These are phyloP conservation scores for Gymnobelideus leadbeateri DNA, from an alignment of 2,113 vertebrate species.

Conservation along the genomic window DNA sequence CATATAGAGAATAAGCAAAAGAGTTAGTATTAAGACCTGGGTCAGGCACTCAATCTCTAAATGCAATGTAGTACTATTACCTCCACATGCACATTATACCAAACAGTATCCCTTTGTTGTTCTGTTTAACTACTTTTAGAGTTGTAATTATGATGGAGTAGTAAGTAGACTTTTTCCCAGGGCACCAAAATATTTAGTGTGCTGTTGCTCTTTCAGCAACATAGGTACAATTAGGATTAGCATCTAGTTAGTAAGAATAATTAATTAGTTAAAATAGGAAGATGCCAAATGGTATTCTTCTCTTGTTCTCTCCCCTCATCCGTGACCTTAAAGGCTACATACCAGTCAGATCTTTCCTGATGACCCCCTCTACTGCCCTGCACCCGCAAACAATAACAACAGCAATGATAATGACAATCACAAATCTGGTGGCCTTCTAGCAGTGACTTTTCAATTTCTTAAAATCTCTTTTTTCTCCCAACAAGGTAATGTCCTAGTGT, in stretches of 20 bases:
- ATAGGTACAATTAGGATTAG: not conserved
- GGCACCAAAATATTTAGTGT: not conserved
- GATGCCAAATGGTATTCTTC: not conserved
- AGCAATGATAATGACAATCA: too few relatives aligned
- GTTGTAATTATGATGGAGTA: not conserved
- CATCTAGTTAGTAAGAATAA: not conserved
- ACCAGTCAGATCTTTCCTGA: not conserved
- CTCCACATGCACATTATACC: not conserved
- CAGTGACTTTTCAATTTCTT: not conserved
- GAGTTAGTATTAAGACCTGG: not conserved
- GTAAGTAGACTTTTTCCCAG: not conserved
- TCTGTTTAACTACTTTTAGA: not conserved
- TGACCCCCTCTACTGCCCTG: not conserved
- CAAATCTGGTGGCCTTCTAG: not conserved
- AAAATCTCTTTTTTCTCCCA: not conserved
- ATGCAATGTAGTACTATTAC: not conserved
- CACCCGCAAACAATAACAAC: too few relatives aligned
- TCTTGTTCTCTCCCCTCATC: not conserved
- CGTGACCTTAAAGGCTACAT: not conserved
- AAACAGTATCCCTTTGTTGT: not conserved
- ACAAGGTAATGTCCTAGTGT: not conserved
- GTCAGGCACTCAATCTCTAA: not conserved
- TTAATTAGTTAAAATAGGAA: not conserved
- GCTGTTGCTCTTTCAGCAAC: not conserved
- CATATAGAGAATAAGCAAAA: not conserved